These are phyloP conservation scores for Panthera uncia DNA, from an alignment of 2,113 vertebrate genomes.

Conservation along the genomic window DNA sequence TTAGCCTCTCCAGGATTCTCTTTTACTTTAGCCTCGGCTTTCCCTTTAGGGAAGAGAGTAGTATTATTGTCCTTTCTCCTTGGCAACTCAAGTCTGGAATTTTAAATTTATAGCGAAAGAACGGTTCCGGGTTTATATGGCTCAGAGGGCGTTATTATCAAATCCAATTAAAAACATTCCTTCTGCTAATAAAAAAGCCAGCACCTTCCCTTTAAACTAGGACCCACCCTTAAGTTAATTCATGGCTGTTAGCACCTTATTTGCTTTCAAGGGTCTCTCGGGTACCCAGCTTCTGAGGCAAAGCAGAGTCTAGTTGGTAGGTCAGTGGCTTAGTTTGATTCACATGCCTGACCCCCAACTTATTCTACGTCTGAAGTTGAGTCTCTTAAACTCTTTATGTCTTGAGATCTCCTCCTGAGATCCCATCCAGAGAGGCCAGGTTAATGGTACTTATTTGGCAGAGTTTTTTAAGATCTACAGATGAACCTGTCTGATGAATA, in stretches of 20 bases:
- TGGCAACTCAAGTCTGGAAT: conserved; percentile 49
- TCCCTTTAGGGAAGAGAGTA: conserved; percentile 17
- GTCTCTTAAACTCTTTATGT: background rate
- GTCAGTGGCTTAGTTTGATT: conserved; percentile 40
- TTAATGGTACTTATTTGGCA: conserved; percentile 57
- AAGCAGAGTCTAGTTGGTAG: background rate
- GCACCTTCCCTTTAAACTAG: conserved; percentile 58
- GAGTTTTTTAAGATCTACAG: conserved; percentile 46
- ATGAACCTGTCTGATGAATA: conserved; percentile 59
- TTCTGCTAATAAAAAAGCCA: conserved; percentile 66
- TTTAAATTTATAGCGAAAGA: conserved; percentile 63
- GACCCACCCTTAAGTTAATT: conserved; percentile 57
- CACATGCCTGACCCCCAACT: background rate
- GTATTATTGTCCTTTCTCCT: conserved; percentile 36
- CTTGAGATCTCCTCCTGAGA: conserved; percentile 10
- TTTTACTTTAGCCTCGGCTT: conserved; percentile 45
- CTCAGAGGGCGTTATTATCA: conserved; percentile 65
- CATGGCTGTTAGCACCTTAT: conserved; percentile 59
- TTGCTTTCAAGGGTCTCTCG: conserved; percentile 49
- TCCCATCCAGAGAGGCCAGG: background rate
- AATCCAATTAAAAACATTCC: conserved; percentile 69
- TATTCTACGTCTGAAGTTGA: background rate
- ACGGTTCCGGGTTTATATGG: conserved; percentile 29
- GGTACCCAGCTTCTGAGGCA: background rate
- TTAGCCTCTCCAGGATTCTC: background rate